Percentiles rank a stretch among this genome's conserved stretches.
Conservation (phyloP, 2,113 vertebrate species). For the Speoplatyrhinus poulsoni region DNA sequence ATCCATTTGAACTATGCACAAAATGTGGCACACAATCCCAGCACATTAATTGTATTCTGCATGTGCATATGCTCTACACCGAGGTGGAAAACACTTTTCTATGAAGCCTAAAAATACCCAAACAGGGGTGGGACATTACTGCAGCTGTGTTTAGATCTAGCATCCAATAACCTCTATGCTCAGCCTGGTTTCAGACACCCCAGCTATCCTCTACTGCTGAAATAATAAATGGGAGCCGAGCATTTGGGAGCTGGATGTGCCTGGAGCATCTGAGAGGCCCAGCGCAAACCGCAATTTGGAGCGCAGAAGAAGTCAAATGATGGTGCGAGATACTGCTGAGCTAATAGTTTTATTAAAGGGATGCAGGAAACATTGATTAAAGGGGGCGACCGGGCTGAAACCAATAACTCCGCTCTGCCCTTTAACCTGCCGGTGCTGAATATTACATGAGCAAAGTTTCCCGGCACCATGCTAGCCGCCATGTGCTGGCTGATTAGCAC, state of each 20-base stretch:
- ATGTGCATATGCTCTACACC: slow-evolving; percentile 37
- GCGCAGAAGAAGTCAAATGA: slow-evolving; percentile 76
- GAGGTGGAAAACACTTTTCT: slow-evolving; percentile 56
- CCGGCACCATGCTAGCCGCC: slow-evolving; percentile 73
- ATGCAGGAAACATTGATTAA: slow-evolving; percentile 85
- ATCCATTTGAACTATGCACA: slow-evolving; percentile 21
- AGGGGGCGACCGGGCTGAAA: slow-evolving; percentile 80
- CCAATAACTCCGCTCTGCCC: slow-evolving; percentile 82
- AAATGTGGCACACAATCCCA: slow-evolving; percentile 14
- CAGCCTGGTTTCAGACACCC: slow-evolving; percentile 72
- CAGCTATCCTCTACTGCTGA: slow-evolving; percentile 67
- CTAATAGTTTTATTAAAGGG: slow-evolving; percentile 85
- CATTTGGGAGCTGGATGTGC: slow-evolving; percentile 73
- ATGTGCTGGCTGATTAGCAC: slow-evolving; percentile 78
- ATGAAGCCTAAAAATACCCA: slow-evolving; percentile 59
- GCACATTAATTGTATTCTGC: slow-evolving; percentile 32
- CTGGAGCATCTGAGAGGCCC: slow-evolving; percentile 71
- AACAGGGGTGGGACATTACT: slow-evolving; percentile 56
- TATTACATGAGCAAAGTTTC: slow-evolving; percentile 85
- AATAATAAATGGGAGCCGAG: slow-evolving; percentile 76
- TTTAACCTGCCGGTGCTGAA: slow-evolving; percentile 80
- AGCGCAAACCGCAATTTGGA: slow-evolving; percentile 73
- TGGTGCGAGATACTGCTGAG: slow-evolving; percentile 80
- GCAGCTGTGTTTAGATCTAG: slow-evolving; percentile 76
- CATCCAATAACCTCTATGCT: slow-evolving; percentile 72